Percentiles rank a stretch among this genome's conserved stretches.
These are phyloP conservation scores for Ptilodon capucinus DNA, from an alignment of 2,888 invertebrate species.

Conservation along the genomic window DNA sequence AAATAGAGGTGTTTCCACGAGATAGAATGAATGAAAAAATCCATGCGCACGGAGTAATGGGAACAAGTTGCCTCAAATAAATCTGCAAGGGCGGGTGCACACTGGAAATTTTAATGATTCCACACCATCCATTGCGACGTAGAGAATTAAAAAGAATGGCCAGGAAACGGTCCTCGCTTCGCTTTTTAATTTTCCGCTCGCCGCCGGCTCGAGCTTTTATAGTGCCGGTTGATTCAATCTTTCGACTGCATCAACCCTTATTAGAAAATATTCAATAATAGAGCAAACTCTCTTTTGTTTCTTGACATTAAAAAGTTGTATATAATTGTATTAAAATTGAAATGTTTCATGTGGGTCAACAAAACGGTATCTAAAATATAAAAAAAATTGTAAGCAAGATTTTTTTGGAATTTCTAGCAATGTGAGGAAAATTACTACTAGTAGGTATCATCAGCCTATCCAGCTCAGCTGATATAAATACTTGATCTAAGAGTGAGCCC, in stretches of 20 bases:
- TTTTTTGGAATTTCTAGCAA: too few species aligned
- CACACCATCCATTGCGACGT: constrained; percentile 54
- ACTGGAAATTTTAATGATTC: constrained; percentile 75
- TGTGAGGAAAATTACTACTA: too few species aligned
- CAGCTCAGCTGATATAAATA: too few species aligned
- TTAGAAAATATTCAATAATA: constrained; percentile 24
- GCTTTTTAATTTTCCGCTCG: constrained; percentile 80
- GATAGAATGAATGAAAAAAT: not conserved
- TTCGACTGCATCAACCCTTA: constrained; percentile 31
- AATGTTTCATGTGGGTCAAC: too few species aligned
- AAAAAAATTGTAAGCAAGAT: too few species aligned
- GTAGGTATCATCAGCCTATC: too few species aligned
- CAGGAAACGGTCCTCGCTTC: constrained; percentile 63
- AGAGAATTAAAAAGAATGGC: constrained; percentile 76
- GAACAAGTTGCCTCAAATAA: constrained; percentile 49
- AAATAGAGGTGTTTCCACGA: too few species aligned
- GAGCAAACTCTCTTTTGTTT: not conserved
- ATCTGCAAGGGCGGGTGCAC: constrained; percentile 50
- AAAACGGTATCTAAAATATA: too few species aligned
- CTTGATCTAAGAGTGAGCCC: too few species aligned
- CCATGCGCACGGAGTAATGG: not conserved
- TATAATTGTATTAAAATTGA: too few species aligned
- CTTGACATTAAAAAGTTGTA: too few species aligned
- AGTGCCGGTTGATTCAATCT: constrained; percentile 61
- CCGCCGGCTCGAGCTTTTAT: constrained; percentile 53